These are phyloP conservation scores for Bombus waltoni DNA, from an alignment of 1,140 invertebrate genomes.

Conservation along the genomic window DNA sequence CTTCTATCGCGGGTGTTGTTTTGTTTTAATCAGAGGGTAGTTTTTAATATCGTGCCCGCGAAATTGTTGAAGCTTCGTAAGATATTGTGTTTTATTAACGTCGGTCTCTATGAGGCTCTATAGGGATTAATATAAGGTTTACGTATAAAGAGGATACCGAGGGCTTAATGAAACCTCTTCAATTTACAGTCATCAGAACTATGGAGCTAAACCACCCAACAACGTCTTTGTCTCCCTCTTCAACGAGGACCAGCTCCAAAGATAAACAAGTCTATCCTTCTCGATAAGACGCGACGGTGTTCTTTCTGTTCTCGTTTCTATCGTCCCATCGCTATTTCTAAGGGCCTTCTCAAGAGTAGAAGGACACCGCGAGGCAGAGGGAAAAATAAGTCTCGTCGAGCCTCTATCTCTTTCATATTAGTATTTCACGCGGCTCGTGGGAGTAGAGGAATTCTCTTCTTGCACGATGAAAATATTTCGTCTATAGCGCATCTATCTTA, in stretches of 20 bases:
- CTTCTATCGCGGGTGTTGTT: not conserved
- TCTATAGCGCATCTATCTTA: not conserved
- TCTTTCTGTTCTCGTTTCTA: not conserved
- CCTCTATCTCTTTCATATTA: conserved; percentile 56
- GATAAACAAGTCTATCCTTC: conserved; percentile 34
- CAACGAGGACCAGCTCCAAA: not conserved
- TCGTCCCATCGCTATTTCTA: conserved; percentile 3
- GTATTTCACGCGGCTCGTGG: conserved; percentile 63
- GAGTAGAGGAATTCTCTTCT: conserved; percentile 59
- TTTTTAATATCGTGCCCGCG: not conserved
- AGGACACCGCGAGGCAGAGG: not conserved
- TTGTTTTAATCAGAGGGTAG: not conserved
- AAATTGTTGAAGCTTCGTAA: not conserved
- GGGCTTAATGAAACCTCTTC: not conserved
- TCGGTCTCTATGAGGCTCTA: not conserved
- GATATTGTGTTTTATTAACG: not conserved
- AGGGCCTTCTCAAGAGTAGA: not conserved
- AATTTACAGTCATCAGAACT: not conserved
- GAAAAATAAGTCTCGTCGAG: conserved; percentile 19
- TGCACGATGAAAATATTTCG: conserved; percentile 29
- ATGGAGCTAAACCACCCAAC: not conserved
- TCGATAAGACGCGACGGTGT: not conserved
- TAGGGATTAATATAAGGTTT: not conserved
- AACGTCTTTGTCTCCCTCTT: not conserved
- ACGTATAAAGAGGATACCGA: not conserved